phyloP scores from a whole-genome alignment of 2,113 vertebrate species.

The Upupa epops region DNA sequence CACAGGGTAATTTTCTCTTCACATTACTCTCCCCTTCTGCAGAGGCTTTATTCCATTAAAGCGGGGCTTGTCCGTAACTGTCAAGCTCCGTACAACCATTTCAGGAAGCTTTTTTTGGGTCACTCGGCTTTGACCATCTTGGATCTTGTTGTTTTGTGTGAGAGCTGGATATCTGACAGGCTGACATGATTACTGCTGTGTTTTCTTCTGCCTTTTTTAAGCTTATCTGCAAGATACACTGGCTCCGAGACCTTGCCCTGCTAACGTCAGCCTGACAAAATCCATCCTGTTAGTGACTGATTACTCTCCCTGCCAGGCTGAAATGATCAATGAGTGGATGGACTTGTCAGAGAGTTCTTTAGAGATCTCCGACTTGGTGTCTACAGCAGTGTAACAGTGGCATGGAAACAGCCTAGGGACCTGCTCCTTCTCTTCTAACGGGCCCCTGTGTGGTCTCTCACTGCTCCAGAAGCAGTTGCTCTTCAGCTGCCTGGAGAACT shows the following conservation, averaged over 20 bases:
- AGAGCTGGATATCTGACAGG: slow-evolving; percentile 53
- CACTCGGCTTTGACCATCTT: slow-evolving; percentile 50
- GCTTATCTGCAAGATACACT: not conserved
- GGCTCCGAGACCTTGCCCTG: slow-evolving; percentile 16
- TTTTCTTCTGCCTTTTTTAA: slow-evolving; percentile 33
- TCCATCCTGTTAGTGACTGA: not conserved
- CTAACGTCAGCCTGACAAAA: not conserved
- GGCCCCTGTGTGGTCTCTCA: not conserved
- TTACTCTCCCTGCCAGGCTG: not conserved
- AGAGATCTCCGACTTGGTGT: not conserved
- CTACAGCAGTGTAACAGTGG: not conserved
- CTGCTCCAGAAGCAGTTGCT: not conserved
- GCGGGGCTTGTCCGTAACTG: slow-evolving; percentile 23
- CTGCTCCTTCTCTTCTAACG: not conserved
- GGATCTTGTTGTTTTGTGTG: slow-evolving; percentile 31
- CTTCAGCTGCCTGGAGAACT: not conserved
- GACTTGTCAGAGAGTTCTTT: slow-evolving; percentile 12
- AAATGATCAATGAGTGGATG: not conserved
- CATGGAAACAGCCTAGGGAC: not conserved
- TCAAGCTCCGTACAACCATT: slow-evolving; percentile 13
- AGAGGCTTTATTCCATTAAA: slow-evolving; percentile 38
- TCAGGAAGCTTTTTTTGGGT: slow-evolving; percentile 41
- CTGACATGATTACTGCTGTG: slow-evolving; percentile 33
- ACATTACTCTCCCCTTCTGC: slow-evolving; percentile 12
- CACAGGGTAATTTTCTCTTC: slow-evolving; percentile 52